phyloP scores from a whole-genome alignment of 2,797 vertebrate species.

The Phoebastria nigripes region DNA sequence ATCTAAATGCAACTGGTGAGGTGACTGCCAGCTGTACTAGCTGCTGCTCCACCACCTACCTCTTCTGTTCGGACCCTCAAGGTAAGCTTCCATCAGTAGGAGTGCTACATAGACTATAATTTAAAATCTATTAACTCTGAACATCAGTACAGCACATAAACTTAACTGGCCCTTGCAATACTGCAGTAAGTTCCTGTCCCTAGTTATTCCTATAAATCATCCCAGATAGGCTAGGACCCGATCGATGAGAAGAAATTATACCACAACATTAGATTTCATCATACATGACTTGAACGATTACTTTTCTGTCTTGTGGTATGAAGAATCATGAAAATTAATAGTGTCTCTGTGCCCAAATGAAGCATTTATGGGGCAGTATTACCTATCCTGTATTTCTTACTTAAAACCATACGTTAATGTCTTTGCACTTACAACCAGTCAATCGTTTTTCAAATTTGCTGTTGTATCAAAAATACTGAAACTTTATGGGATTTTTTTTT shows the following conservation, averaged over 20 bases:
- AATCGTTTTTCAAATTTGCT: conserved; percentile 42
- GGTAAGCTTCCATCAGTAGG: background rate
- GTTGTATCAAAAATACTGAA: background rate
- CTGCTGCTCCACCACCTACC: background rate
- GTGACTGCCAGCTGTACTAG: background rate
- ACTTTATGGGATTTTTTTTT: background rate
- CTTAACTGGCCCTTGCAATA: conserved; percentile 27
- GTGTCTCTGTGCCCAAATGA: conserved; percentile 23
- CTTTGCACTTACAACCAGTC: background rate
- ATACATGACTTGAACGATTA: conserved; percentile 64
- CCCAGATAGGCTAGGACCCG: conserved; percentile 37
- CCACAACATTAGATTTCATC: conserved; percentile 72
- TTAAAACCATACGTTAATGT: conserved; percentile 67
- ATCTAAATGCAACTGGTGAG: background rate
- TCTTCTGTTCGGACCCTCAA: background rate
- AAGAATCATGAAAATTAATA: conserved; percentile 71
- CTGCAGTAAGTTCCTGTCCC: conserved; percentile 27
- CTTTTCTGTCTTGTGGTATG: conserved; percentile 64
- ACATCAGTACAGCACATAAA: conserved; percentile 50
- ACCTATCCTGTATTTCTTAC: conserved; percentile 63
- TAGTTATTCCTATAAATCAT: conserved; percentile 73
- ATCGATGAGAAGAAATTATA: conserved; percentile 76
- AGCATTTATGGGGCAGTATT: conserved; percentile 64
- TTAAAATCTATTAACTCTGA: conserved; percentile 62
- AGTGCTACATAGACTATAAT: conserved; percentile 15